Evolutionary conservation across 2,113 vertebrate species (phyloP).

Genomic region (Cyrtonyx montezumae): DNA sequence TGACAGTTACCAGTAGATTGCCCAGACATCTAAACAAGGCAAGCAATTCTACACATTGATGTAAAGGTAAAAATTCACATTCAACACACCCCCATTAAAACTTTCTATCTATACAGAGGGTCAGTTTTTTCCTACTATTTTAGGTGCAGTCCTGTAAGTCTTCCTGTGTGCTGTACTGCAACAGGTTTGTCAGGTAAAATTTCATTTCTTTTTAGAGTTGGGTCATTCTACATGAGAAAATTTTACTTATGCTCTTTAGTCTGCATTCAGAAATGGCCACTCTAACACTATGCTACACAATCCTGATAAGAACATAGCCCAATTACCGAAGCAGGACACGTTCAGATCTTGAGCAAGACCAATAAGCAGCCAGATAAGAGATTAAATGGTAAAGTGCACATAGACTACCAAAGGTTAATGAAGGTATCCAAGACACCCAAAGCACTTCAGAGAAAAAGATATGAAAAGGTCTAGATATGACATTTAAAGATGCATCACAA

Average conservation of each 20-base stretch:
- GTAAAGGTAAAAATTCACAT: not conserved
- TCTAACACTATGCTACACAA: not conserved
- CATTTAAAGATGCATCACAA: not conserved
- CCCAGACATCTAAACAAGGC: not conserved
- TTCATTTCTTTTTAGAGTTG: not conserved
- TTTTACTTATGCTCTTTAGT: not conserved
- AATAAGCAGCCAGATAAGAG: not conserved
- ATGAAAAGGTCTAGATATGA: fast-evolving
- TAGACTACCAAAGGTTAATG: not conserved
- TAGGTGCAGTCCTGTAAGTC: not conserved
- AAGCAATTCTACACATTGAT: not conserved
- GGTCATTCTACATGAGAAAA: not conserved
- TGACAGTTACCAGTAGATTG: not conserved
- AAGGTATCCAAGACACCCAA: not conserved
- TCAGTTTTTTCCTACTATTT: not conserved
- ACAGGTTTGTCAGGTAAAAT: not conserved
- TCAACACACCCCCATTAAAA: not conserved
- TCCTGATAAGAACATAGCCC: not conserved
- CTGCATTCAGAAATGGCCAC: not conserved
- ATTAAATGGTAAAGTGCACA: not conserved
- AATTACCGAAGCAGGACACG: not conserved
- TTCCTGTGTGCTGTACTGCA: not conserved
- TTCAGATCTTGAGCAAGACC: not conserved
- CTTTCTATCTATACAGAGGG: not conserved
- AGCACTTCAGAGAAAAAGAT: not conserved